Evolutionary conservation across 2,113 vertebrate genomes (phyloP).

Genomic region (Periophthalmus modestus): DNA sequence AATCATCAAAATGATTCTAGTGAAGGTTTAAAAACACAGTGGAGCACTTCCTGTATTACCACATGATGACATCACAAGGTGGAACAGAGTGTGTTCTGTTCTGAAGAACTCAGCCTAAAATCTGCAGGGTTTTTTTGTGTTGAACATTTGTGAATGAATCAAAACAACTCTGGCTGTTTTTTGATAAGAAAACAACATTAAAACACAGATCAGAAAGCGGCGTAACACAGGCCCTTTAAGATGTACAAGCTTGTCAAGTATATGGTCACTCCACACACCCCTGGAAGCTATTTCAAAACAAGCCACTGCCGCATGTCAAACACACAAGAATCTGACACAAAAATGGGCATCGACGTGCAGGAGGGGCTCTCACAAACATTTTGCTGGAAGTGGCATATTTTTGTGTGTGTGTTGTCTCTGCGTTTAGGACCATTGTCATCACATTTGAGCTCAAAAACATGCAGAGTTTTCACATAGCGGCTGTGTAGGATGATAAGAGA

Average conservation of each 20-base stretch:
- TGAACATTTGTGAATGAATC: too few relatives aligned
- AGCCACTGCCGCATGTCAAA: conserved; percentile 70
- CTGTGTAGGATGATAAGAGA: conserved; percentile 73
- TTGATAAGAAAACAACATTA: too few relatives aligned
- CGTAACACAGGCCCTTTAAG: too few relatives aligned
- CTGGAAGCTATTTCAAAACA: conserved; percentile 6
- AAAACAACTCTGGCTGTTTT: too few relatives aligned
- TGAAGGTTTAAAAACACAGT: too few relatives aligned
- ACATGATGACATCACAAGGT: too few relatives aligned
- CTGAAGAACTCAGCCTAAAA: too few relatives aligned
- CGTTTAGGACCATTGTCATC: conserved; percentile 66
- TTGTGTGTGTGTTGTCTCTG: conserved; percentile 54
- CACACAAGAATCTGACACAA: conserved; percentile 51
- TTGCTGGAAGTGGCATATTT: conserved; percentile 69
- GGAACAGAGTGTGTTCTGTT: too few relatives aligned
- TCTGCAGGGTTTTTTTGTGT: too few relatives aligned
- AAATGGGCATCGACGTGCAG: conserved; percentile 36
- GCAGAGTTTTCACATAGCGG: conserved; percentile 59
- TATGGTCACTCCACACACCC: neutral
- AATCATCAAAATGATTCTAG: too few relatives aligned
- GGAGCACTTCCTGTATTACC: too few relatives aligned
- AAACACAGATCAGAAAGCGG: too few relatives aligned
- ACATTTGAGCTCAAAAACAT: conserved; percentile 75
- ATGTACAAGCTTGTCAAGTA: neutral
- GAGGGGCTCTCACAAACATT: conserved; percentile 36